These are phyloP conservation scores for Mycteria americana DNA, from an alignment of 2,797 vertebrate species.

Conservation along the genomic window DNA sequence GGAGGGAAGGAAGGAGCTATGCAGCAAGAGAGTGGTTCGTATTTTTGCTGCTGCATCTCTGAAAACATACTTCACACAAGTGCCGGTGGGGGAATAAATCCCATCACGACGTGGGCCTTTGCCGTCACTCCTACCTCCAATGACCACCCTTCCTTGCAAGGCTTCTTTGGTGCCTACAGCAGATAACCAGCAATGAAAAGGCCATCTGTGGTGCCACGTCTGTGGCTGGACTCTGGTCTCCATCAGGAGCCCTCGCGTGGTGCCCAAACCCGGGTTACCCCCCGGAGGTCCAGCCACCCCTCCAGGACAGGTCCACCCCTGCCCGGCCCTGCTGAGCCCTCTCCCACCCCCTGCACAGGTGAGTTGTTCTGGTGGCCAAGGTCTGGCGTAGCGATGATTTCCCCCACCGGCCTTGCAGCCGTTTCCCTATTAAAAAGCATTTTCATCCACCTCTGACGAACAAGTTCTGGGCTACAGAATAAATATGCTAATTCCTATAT, in stretches of 20 bases:
- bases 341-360: not conserved
- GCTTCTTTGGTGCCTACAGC: not conserved
- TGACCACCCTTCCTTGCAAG: not conserved
- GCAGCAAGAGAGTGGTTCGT: not conserved
- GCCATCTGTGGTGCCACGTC: fast-evolving
- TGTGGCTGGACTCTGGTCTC: not conserved
- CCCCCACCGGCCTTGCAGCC: not conserved
- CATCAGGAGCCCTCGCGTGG: not conserved
- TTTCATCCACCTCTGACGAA: not conserved
- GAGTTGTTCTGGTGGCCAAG: not conserved
- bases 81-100: not conserved
- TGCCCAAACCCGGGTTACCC: not conserved
- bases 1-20: not conserved
- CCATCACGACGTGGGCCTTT: not conserved
- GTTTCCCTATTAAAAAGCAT: not conserved
- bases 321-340: no score
- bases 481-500: not conserved
- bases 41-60: not conserved
- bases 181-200: not conserved
- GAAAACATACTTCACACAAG: not conserved
- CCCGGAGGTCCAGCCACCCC: not conserved
- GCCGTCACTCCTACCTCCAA: not conserved
- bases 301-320: not conserved
- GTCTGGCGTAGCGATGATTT: not conserved
- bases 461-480: not conserved